These are phyloP conservation scores for Dolichomitus sp. DNA, from an alignment of 2,888 invertebrate species.

Conservation along the genomic window DNA sequence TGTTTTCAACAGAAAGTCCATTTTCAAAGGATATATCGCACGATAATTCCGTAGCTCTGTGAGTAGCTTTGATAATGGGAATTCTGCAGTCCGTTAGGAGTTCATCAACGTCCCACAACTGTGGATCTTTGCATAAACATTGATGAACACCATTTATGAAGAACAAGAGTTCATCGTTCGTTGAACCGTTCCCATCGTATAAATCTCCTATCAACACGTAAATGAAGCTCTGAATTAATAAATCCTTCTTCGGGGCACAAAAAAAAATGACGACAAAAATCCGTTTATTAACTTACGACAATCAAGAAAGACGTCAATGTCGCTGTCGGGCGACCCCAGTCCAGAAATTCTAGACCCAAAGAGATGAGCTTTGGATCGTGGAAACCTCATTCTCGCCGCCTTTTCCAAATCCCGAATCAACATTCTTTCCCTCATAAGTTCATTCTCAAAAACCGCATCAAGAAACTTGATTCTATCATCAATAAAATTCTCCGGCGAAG, in stretches of 20 bases:
- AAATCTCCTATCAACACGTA: not conserved
- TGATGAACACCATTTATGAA: slow-evolving; percentile 52
- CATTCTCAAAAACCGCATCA: slow-evolving; percentile 40
- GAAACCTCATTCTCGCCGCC: slow-evolving; percentile 64
- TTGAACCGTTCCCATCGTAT: slow-evolving; percentile 8
- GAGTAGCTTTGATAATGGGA: slow-evolving; percentile 88
- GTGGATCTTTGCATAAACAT: slow-evolving; percentile 56
- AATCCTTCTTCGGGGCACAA: not conserved
- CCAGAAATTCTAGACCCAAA: slow-evolving; percentile 89
- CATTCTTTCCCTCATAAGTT: slow-evolving; percentile 56
- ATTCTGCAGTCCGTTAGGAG: slow-evolving; percentile 87
- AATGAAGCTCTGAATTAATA: not conserved
- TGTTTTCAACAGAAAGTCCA: slow-evolving; percentile 89
- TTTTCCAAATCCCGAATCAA: slow-evolving; percentile 72
- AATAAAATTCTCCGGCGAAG: slow-evolving; percentile 60
- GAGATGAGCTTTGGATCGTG: slow-evolving; percentile 84
- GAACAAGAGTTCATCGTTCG: not conserved
- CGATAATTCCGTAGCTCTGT: slow-evolving; percentile 86
- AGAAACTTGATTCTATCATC: slow-evolving; percentile 61
- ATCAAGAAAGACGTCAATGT: slow-evolving; percentile 81
- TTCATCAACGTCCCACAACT: slow-evolving; percentile 80
- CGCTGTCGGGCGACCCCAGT: slow-evolving; percentile 83
- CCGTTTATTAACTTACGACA: slow-evolving; percentile 71
- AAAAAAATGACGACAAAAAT: not conserved
- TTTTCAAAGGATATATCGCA: slow-evolving; percentile 89